Evolutionary conservation across 1,140 invertebrate genomes (phyloP), one percentile per base, ranked within the genome.

Genomic region (Drosophila neocordata): DNA sequence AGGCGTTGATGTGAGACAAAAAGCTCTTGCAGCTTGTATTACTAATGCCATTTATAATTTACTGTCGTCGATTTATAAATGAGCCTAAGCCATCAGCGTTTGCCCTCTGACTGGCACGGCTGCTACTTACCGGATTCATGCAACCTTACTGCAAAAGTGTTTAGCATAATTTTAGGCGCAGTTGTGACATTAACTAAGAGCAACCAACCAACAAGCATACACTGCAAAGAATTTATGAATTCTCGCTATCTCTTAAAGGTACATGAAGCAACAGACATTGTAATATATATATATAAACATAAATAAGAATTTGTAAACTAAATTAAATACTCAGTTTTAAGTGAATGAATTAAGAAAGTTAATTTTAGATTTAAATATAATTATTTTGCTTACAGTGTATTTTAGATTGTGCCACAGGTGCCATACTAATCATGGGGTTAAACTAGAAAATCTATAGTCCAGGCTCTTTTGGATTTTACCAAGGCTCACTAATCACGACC

Each of bases 41-140:
- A 48, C 41, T 87, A 87, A 82, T 81, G 62, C 81, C 81, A 87
- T 85, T 85, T 81, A 85, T 85, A 85, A 85, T 85, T 85, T 87
- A 85, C 74, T 82, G 59, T 67, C 78, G 74, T 77, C 82, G 78
- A 87, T 85, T 85, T 87, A 87, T 85, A 85, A 85, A 87, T 85
- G 77, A 85, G 82, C 77, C 73, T 56, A 68, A 77, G 81, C 77
- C 82, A 78, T 87, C 81, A 82, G 68, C 79, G 58, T 52, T 66
- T 35, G 27, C 27, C 27, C 27, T 31, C 27, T 31, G 27, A 31
- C 27, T 31, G 27, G 27, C n/a, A 11, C 12, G 22, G 20, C 0
- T 20, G n/a, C 18, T 41, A 12, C 31, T 37, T 13, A 1, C 11
- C 7, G 31, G 15, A 31, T 22, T 1, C 27, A 7, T 22, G n/a